phyloP scores from a whole-genome alignment of 2,797 vertebrate genomes.

The Parambassis ranga region DNA sequence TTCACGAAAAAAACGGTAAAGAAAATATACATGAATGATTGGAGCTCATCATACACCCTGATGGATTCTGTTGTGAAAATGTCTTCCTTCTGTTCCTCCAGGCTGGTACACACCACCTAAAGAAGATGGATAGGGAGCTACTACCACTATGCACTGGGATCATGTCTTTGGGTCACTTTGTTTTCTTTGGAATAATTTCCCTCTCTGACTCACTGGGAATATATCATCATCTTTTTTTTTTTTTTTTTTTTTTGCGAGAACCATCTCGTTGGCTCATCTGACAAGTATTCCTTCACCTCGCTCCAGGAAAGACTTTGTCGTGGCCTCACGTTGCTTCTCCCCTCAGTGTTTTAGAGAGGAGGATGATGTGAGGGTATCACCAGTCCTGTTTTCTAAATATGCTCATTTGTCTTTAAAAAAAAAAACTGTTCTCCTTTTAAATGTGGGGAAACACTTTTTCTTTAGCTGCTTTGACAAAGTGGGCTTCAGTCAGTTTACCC shows the following conservation, averaged over 20 bases:
- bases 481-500: constrained; percentile 47
- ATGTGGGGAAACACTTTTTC: constrained; percentile 53
- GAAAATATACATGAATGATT: constrained; percentile 2
- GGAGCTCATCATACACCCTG: neutral
- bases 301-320: constrained; percentile 57
- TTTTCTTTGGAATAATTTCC: constrained; percentile 64
- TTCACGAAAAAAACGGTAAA: constrained; percentile 98
- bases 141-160: constrained; percentile 70
- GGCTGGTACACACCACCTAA: constrained; percentile 98
- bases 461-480: constrained; percentile 68
- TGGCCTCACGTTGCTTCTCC: constrained; percentile 42
- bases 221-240: too few relatives aligned
- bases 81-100: constrained; percentile 55
- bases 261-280: constrained; percentile 66
- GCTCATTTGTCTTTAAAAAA: constrained; percentile 64
- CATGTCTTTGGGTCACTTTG: constrained; percentile 72
- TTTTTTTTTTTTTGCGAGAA: constrained; percentile 60
- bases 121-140: constrained; percentile 89
- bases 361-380: constrained; percentile 37
- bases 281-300: constrained; percentile 63
- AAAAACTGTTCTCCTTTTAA: constrained; percentile 38
- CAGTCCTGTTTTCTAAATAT: constrained; percentile 60
- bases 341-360: constrained; percentile 50
- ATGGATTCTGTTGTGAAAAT: neutral
- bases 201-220: constrained; percentile 61